These are phyloP conservation scores for Ophion ellenae DNA, from an alignment of 2,888 invertebrate genomes.

Conservation along the genomic window DNA sequence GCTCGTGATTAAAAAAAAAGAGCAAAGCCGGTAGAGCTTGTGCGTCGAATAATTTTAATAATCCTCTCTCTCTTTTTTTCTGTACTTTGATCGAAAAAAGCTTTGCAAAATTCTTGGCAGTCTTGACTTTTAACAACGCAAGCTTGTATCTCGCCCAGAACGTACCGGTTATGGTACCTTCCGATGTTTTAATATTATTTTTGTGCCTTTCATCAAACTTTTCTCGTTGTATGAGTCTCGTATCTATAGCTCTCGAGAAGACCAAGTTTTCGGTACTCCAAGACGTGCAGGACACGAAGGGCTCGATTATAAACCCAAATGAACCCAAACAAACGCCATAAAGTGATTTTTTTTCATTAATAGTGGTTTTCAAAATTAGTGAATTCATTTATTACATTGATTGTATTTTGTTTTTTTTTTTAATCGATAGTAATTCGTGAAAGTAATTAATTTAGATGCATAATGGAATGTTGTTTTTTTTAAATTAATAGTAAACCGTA, in stretches of 20 bases:
- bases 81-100: not conserved
- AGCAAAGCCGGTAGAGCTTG: not conserved
- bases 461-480: too few relatives aligned
- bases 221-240: not conserved
- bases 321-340: not conserved
- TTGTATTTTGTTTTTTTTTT: too few relatives aligned
- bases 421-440: too few relatives aligned
- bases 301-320: not conserved
- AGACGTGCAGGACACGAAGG: not conserved
- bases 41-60: constrained; percentile 11
- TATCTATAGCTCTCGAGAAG: not conserved
- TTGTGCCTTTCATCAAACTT: not conserved
- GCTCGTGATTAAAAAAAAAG: constrained; percentile 1
- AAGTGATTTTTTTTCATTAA: too few relatives aligned
- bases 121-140: not conserved
- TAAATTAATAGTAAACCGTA: too few relatives aligned
- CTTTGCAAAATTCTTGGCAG: not conserved
- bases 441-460: too few relatives aligned
- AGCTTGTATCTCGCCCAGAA: not conserved
- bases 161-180: not conserved
- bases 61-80: not conserved
- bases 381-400: too few relatives aligned
- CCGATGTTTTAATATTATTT: constrained; percentile 69
- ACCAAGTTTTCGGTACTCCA: not conserved
- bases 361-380: too few relatives aligned